Evolutionary conservation across 2,113 vertebrate genomes (phyloP), one percentile per base, ranked within the genome.

Genomic region (Pomatostomus ruficeps): DNA sequence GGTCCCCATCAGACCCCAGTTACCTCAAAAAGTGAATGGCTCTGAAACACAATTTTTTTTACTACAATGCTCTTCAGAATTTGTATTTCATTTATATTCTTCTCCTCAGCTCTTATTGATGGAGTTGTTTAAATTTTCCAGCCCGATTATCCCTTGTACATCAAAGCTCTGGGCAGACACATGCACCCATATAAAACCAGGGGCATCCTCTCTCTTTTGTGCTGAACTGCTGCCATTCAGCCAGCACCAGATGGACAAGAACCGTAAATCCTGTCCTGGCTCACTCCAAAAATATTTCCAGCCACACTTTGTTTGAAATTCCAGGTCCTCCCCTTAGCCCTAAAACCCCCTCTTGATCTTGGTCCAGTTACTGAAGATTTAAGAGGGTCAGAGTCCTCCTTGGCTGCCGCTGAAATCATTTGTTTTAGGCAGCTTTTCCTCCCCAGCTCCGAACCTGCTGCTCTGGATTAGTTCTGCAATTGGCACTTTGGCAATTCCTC

Each of bases 221-320:
- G 63, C 59, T 85, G 48, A 77, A 33, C 58, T 40, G 45, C 71
- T 87, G 70, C 82, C 80, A 88, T 59, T 62, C 45, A 72, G 68
- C 78, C 65, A 91, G 54, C 77, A 95, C 81, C 97, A 97, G 95
- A 94, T 94, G 94, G 90, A 86, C 59, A 91, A 68, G 67, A 72
- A 66, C 36, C 67, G 57, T 84, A 84, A 95, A 93, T 95, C 91
- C 66, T 52, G 11, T 22, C 57, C 57, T 97, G 92, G 80, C 86
- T 93, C 61, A 21, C 59, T 67, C 55, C 49, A 73, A 81, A 72
- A 70, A 17, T 33, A 38, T 58, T 58, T 88, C 77, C 54, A 84
- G 52, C 4, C 59, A 62, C 33, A 73, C n/a, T 88, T 59, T 70
- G 2, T 70, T 73, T 77, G 68, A 77, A 91, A 74, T 91, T 93